phyloP scores from a whole-genome alignment of 2,888 invertebrate genomes.

The Amiota minor region DNA sequence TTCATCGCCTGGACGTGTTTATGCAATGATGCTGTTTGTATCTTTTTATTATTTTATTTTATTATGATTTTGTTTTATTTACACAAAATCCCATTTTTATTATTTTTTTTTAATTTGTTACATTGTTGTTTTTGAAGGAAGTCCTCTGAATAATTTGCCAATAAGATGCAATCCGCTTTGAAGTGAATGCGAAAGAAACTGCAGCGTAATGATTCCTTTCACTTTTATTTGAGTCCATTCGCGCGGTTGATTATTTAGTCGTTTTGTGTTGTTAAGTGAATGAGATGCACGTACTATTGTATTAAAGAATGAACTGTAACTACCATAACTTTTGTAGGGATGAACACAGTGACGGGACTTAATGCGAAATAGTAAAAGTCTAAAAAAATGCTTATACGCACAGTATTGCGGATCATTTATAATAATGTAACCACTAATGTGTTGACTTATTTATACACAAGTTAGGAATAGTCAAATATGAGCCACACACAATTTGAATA shows the following conservation, averaged over 20 bases:
- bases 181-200: conserved; percentile 43
- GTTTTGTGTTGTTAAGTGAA: neutral
- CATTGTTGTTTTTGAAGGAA: conserved; percentile 56
- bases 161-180: conserved; percentile 15
- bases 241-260: neutral
- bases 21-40: neutral
- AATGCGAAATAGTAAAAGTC: neutral
- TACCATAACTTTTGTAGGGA: neutral
- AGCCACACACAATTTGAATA: neutral
- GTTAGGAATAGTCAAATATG: neutral
- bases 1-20: neutral
- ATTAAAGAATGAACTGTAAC: no score
- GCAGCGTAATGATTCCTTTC: conserved; percentile 60
- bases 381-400: neutral
- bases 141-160: conserved; percentile 44
- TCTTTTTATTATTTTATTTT: conserved; percentile 1
- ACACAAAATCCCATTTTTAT: neutral
- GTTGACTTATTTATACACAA: neutral
- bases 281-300: neutral
- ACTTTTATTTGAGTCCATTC: conserved; percentile 45
- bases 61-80: conserved; percentile 43
- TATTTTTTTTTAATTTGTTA: conserved; percentile 27
- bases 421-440: no score
- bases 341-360: neutral
- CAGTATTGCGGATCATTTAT: neutral